phyloP scores from a whole-genome alignment of 2,888 invertebrate genomes.

The Patella caerulea region DNA sequence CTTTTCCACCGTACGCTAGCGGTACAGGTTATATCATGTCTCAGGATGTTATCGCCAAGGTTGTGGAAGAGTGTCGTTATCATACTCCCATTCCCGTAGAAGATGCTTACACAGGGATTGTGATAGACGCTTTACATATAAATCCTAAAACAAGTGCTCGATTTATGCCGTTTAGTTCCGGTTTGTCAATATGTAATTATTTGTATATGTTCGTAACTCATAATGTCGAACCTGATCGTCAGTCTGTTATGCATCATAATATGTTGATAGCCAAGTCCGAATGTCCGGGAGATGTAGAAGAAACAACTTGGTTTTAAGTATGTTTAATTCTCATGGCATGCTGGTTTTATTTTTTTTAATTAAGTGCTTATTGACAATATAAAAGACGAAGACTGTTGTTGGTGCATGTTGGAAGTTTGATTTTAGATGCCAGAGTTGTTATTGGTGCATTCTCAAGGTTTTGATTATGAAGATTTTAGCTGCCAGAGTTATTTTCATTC shows the following conservation, averaged over 20 bases:
- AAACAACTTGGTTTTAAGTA: conserved; percentile 28
- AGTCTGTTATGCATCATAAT: conserved; percentile 48
- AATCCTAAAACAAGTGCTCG: conserved; percentile 58
- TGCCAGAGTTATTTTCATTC: too few species aligned
- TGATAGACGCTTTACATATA: conserved; percentile 55
- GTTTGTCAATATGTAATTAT: conserved; percentile 66
- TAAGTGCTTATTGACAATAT: too few species aligned
- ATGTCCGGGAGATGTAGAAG: conserved; percentile 32
- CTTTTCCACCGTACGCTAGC: conserved; percentile 67
- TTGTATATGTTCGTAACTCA: conserved; percentile 67
- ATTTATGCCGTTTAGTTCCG: conserved; percentile 59
- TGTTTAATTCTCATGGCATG: background rate
- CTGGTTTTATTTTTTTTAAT: too few species aligned
- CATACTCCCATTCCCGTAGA: conserved; percentile 65
- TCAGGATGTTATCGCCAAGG: conserved; percentile 51
- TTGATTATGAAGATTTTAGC: too few species aligned
- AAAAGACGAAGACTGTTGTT: too few species aligned
- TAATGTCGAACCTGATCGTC: conserved; percentile 52
- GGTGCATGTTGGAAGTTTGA: too few species aligned
- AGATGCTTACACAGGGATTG: conserved; percentile 68
- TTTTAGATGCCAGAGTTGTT: too few species aligned
- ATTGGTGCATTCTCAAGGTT: too few species aligned
- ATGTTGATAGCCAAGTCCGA: conserved; percentile 45
- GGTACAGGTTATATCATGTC: conserved; percentile 69
- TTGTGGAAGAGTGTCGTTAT: conserved; percentile 52